These are phyloP conservation scores for Micromesistius poutassou DNA, from an alignment of 2,797 vertebrate genomes.

Conservation along the genomic window DNA sequence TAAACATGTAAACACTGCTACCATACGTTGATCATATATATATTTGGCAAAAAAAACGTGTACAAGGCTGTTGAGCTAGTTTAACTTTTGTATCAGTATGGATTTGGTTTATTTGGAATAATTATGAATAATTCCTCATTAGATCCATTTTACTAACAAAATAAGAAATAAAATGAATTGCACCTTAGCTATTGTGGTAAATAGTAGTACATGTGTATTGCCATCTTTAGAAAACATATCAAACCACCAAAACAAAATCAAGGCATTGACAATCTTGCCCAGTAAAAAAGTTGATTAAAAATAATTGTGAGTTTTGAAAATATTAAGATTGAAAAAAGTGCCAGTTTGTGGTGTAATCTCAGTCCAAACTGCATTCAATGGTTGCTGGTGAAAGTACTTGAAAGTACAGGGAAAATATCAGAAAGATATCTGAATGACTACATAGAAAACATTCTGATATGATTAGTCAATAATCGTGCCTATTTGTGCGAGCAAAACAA, in stretches of 20 bases:
- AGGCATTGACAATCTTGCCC: constrained; percentile 40
- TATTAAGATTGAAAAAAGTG: background rate
- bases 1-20: background rate
- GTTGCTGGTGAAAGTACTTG: background rate
- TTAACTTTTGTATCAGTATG: background rate
- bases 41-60: background rate
- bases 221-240: constrained; percentile 9
- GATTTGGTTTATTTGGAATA: background rate
- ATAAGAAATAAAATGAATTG: background rate
- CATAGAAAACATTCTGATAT: background rate
- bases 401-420: background rate
- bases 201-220: background rate
- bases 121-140: background rate
- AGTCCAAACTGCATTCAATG: background rate
- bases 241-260: constrained; percentile 24
- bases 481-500: background rate
- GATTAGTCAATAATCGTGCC: background rate
- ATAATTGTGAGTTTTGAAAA: background rate
- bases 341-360: background rate
- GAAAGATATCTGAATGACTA: background rate
- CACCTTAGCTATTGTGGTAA: background rate
- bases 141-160: background rate
- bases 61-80: background rate
- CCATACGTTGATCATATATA: background rate
- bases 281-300: constrained; percentile 8